Base-by-base conservation (phyloP, 2,113 vertebrate species). In the Syngnathus floridae region DNA sequence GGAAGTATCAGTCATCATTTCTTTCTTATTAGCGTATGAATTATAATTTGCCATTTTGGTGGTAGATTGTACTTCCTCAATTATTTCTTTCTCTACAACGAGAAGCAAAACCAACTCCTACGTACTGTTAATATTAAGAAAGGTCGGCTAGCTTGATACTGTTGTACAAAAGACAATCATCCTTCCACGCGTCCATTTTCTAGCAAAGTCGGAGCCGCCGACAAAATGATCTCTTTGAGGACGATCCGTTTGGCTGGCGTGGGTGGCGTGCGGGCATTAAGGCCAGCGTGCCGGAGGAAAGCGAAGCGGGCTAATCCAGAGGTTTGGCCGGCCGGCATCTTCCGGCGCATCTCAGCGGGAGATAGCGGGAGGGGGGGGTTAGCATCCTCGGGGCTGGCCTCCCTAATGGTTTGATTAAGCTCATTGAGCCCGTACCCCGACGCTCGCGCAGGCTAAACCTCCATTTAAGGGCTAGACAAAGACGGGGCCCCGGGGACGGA, bases 381-480 rank as follows among this genome's bases (percentile, higher is more conserved):
- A n/a, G 69, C 74, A 75, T 85, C 81, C 77, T 82, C 78, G 78
- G 90, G 90, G 88, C 83, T 79, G 76, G 81, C 85, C 76, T 75
- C 86, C 82, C 76, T 91, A 90, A 90, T 90, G 92, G 80, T 82
- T 90, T 82, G 84, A 85, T 86, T 81, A 78, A 86, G 90, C 87
- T 88, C 89, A 88, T 87, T 82, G 81, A 91, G 84, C 74, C 26
- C 54, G 85, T 87, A 75, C 82, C 86, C 78, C 51, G 48, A 88
- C 70, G 79, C 72, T 84, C 36, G 89, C 79, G 69, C 73, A 78
- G 79, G 83, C 84, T 87, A 91, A 93, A 92, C 89, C 92, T 91
- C 92, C 91, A 92, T 92, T 92, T 93, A 90, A 92, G 90, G 92
- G 88, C 89, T 83, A 92, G 88, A 91, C 89, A 91, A 90, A 89